phyloP scores from a whole-genome alignment of 1,140 invertebrate species.

The Brachionus manjavacas region DNA sequence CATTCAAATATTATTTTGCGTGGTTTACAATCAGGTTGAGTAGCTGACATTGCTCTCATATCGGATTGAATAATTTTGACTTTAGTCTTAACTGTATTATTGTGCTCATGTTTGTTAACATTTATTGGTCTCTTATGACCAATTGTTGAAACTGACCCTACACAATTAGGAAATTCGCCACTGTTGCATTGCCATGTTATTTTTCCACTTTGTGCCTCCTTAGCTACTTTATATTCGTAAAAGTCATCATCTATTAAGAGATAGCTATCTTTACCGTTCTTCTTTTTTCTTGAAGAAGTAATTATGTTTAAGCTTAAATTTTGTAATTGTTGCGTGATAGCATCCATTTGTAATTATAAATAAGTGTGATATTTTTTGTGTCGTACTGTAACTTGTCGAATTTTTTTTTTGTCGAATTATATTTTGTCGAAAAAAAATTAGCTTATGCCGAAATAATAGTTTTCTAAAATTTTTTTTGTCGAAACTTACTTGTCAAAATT shows the following conservation, averaged over 20 bases:
- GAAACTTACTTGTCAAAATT: too few relatives aligned
- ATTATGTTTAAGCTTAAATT: constrained; percentile 8
- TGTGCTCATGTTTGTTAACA: background rate
- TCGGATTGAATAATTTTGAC: background rate
- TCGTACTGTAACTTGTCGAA: too few relatives aligned
- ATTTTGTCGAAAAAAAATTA: too few relatives aligned
- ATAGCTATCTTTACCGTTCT: background rate
- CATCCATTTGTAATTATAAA: background rate
- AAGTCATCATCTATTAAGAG: background rate
- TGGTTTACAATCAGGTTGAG: background rate
- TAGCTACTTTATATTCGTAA: background rate
- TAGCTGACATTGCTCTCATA: constrained; percentile 4
- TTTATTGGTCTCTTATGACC: background rate
- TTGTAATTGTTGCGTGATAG: background rate
- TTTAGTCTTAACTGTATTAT: background rate
- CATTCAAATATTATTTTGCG: background rate
- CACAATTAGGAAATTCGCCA: background rate
- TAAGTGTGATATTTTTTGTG: background rate
- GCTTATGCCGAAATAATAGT: too few relatives aligned
- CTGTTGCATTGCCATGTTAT: background rate
- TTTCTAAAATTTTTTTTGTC: too few relatives aligned
- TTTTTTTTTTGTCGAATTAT: too few relatives aligned
- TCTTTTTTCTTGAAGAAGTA: background rate
- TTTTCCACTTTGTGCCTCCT: background rate
- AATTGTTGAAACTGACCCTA: background rate